Base-by-base conservation (phyloP, 2,797 vertebrate genomes). In the Sebastes oblongus region DNA sequence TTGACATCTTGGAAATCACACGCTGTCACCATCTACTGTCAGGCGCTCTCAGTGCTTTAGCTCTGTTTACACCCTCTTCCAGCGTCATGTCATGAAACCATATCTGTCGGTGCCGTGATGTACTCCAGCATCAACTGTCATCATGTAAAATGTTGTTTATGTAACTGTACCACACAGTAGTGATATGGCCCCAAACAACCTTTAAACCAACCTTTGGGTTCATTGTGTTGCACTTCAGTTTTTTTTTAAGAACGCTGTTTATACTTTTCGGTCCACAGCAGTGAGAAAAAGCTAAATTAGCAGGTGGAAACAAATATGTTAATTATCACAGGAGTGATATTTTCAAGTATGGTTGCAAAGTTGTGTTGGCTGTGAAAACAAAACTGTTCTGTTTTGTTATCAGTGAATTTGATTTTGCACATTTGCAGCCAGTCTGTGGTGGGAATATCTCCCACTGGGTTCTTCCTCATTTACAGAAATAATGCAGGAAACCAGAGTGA, bases 401-500 rank as follows among this genome's bases (percentile, higher is more conserved):
- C 34, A 36, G 39, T 39, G 39, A 39, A 14, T 39, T 39, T 39
- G 3, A 2, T 39, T 39, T 39, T 39, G 13, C 39, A 39, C 13
- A 39, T 39, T 14, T 14, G 39, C 39, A 14, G 5, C 36, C 11
- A 12, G 14, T 72, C 12, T 69, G 52, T 71, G 52, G n/a, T 56
- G 20, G 20, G 7, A n/a, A 52, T 52, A n/a, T 52, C 50, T 52
- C 50, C 50, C 29, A 13, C 30, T 50, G 34, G 60, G 36, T 34
- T n/a, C 66, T 78, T 82, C 65, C 67, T 87, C 77, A 85, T 84
- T 80, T 46, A 54, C 32, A 61, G 72, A 65, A 68, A 66, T 64
- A 54, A 87, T 75, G 54, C 66, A 85, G 83, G 82, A 88, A 77
- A 66, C 65, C 65, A 56, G 27, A 85, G 75, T 62, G 58, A 77